These are phyloP conservation scores for Papilio gigon DNA, from an alignment of 2,888 invertebrate genomes.

Conservation along the genomic window DNA sequence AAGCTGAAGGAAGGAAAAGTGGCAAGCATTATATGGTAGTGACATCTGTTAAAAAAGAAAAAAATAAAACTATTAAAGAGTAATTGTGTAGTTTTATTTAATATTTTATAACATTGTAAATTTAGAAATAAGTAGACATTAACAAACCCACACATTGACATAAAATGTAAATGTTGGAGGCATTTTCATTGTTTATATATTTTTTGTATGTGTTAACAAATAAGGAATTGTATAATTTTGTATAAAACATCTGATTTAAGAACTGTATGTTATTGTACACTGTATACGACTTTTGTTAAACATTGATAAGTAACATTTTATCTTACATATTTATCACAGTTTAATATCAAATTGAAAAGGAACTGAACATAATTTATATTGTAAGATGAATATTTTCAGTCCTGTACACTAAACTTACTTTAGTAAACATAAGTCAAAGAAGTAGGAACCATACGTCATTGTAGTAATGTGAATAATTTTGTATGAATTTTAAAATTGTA, in stretches of 20 bases:
- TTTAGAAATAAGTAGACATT: conserved; percentile 1
- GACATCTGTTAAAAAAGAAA: conserved; percentile 48
- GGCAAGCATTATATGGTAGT: conserved; percentile 74
- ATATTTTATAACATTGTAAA: conserved; percentile 27
- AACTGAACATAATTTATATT: not conserved
- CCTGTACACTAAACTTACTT: conserved; percentile 40
- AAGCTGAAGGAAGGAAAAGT: conserved; percentile 80
- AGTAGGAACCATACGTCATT: conserved; percentile 19
- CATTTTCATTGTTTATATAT: not conserved
- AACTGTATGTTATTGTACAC: not conserved
- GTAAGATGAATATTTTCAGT: conserved; percentile 3
- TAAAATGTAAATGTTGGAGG: conserved; percentile 4
- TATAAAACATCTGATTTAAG: not conserved
- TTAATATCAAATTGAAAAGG: not conserved
- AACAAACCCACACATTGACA: conserved; percentile 15
- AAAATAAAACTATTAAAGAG: conserved; percentile 56
- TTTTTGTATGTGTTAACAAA: not conserved
- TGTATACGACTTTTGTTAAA: not conserved
- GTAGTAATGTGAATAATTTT: conserved; percentile 5
- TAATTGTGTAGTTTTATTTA: conserved; percentile 45
- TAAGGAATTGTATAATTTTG: not conserved
- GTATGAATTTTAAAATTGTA: conserved; percentile 22
- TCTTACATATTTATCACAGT: conserved; percentile 17
- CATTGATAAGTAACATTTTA: not conserved
- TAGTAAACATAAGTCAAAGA: conserved; percentile 10